Conservation (phyloP, 2,888 invertebrate genomes). For the Lasioglossum leucozonium region DNA sequence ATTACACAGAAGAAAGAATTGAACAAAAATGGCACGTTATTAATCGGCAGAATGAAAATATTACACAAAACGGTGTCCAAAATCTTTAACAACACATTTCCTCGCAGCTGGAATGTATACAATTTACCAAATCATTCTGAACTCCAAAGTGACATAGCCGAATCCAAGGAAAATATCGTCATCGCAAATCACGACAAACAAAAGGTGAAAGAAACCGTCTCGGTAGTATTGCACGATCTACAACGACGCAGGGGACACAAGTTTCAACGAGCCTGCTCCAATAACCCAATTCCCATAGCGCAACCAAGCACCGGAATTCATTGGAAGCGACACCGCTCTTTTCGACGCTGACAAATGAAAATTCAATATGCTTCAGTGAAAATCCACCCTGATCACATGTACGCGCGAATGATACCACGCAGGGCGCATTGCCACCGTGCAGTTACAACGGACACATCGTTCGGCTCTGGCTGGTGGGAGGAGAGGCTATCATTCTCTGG, state of each 20-base stretch:
- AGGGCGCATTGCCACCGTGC: background rate
- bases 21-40: background rate
- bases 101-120: no score
- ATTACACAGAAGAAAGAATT: background rate
- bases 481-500: slow-evolving; percentile 23
- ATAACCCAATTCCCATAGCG: slow-evolving; percentile 25
- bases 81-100: background rate
- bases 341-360: slow-evolving; percentile 43
- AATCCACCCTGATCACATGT: slow-evolving; percentile 12
- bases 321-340: background rate
- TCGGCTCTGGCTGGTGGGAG: slow-evolving; percentile 1
- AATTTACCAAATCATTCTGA: background rate
- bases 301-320: slow-evolving; percentile 18
- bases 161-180: background rate
- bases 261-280: slow-evolving; percentile 12
- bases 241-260: background rate
- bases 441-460: slow-evolving; percentile 31
- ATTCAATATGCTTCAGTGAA: slow-evolving; percentile 24
- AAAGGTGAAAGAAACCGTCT: background rate
- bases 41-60: background rate
- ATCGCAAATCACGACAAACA: background rate
- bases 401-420: slow-evolving; percentile 17
- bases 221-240: background rate
- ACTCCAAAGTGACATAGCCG: background rate
- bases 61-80: background rate